Conservation (phyloP, 2,888 invertebrate species). For the Limnephilus rhombicus region DNA sequence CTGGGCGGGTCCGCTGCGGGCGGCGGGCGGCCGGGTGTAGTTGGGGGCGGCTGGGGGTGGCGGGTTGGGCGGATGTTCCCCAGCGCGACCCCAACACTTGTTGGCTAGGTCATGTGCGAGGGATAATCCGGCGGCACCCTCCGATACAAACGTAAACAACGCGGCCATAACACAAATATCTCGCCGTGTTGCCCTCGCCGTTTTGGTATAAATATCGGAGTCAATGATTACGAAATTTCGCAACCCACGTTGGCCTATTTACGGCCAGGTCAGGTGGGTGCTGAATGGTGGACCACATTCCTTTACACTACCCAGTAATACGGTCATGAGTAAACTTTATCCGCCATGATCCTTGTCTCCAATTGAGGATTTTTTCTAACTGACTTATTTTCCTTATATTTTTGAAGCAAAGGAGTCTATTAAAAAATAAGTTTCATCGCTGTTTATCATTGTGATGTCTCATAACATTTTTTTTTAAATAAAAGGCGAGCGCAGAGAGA, state of each 20-base stretch:
- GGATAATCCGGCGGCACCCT: conserved; percentile 48
- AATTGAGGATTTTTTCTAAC: not conserved
- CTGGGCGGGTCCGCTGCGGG: conserved; percentile 42
- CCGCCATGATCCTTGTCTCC: not conserved
- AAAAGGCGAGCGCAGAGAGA: not conserved
- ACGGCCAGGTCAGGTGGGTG: conserved; percentile 6
- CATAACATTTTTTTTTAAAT: not conserved
- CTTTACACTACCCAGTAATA: not conserved
- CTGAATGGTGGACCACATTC: not conserved
- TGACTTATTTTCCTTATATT: not conserved
- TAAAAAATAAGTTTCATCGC: not conserved
- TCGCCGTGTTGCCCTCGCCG: conserved; percentile 39
- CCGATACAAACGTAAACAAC: conserved; percentile 59
- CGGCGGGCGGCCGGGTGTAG: not conserved
- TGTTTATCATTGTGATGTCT: not conserved
- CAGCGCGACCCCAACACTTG: conserved; percentile 53
- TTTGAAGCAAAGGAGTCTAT: not conserved
- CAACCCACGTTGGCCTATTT: conserved; percentile 31
- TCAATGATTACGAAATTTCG: conserved; percentile 32
- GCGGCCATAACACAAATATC: conserved; percentile 45
- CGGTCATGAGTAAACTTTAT: not conserved
- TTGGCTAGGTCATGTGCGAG: conserved; percentile 56
- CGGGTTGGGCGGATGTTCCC: conserved; percentile 7
- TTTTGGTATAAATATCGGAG: conserved; percentile 24
- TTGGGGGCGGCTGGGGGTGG: conserved; percentile 21